Evolutionary conservation across 2,797 vertebrate genomes (phyloP), one percentile per base, ranked within the genome.

Genomic region (Psittacula echo): DNA sequence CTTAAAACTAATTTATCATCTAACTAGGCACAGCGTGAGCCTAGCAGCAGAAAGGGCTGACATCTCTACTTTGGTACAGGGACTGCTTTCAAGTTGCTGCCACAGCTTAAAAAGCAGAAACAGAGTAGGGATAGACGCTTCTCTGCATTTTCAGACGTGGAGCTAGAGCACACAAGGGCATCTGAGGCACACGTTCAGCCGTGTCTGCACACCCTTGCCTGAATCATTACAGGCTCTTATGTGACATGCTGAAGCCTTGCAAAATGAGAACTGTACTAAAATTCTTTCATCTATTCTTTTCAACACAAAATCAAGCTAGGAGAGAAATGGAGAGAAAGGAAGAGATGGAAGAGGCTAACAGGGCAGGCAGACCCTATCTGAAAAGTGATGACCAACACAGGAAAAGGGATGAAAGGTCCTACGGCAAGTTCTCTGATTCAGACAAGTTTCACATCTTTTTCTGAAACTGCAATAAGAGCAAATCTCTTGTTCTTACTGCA

Each of bases 1-100:
- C 89, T 83, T 73, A 34, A 77, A 94, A 80, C 82, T 87, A 61
- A 95, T 94, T 94, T 92, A 94, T 83, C 79, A 82, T 54, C 67
- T 89, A 90, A 70, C 47, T 44, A 85, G 50, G 81, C 91, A 92
- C 84, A 95, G 87, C 74, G 23, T 4, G 67, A 44, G 60, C 27
- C 72, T 17, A 72, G 67, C 27, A 66, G 64, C 61, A 76, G 62
- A 48, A 90, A 86, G 39, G 53, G 50, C 26, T 20, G 32, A 50
- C 17, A 4, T 22, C 74, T 73, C 71, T 70, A 12, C 84, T 82
- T 62, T 5, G 30, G 64, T 51, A 73, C 47, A 64, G 78, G 18
- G 58, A 72, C 13, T 0, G 1, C 26, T 89, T 84, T 44, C 32
- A 73, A 87, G 72, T 14, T 19, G 1, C 37, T 83, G 82, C 34